A percentile compares a stretch with the other conserved stretches of the same genome.
Conservation (phyloP, 2,113 vertebrate species). For the Microcebus murinus region DNA sequence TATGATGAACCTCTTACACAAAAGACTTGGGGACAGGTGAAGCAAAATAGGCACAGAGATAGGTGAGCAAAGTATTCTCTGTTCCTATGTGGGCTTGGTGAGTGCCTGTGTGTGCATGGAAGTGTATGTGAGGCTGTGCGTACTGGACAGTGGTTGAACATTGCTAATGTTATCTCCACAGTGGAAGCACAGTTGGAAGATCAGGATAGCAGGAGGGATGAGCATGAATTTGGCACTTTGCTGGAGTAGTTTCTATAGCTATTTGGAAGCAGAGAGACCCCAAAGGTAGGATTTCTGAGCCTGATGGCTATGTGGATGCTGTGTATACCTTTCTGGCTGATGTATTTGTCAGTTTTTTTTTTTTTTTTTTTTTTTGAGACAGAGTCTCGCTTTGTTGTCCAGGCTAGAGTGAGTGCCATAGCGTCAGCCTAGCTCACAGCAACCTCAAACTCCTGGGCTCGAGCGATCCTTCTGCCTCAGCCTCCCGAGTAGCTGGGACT, state of each 20-base stretch:
- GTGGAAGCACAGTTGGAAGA: neutral
- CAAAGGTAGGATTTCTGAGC: neutral
- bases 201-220: neutral
- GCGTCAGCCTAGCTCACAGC: no score
- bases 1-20: neutral
- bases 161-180: neutral
- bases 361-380: no score
- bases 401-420: no score
- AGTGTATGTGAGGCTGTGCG: neutral
- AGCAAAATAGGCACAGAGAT: conserved; percentile 3
- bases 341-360: neutral
- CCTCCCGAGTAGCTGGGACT: no score
- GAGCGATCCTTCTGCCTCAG: no score
- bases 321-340: neutral
- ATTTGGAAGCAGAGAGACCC: conserved; percentile 9
- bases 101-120: neutral
- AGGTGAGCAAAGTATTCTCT: neutral
- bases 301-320: neutral
- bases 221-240: neutral
- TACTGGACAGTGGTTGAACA: neutral
- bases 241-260: neutral
- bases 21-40: neutral
- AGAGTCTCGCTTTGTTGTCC: no score
- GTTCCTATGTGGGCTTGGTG: neutral
- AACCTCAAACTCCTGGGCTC: no score